Base-by-base conservation (phyloP, 2,888 invertebrate species). In the Oscheius sp. region DNA sequence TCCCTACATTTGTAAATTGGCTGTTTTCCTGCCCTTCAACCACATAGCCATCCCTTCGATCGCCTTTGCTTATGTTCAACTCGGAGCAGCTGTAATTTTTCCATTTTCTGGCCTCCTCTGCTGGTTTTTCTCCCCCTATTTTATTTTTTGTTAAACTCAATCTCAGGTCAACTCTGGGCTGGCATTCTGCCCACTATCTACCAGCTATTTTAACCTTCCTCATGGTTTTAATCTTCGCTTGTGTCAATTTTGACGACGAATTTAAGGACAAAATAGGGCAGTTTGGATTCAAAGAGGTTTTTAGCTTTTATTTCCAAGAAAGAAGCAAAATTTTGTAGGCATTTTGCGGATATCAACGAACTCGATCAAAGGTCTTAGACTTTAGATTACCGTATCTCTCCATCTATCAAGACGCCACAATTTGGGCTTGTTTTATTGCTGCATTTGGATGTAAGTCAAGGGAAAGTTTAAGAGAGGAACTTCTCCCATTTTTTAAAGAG, bases 311-410 rank as follows among this genome's bases (percentile, higher is more conserved):
- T 25, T 8, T 10, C 39, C 10, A 23, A 8, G n/a, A n/a, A n/a
- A n/a, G n/a, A n/a, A n/a, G n/a, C n/a, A n/a, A 58, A 6, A 15
- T 58, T 39, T 29, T 67, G 53, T 50, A 77, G 76, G 76, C 76
- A 3, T 69, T 77, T 65, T 77, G 72, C 42, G 65, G 68, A 48
- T 77, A 77, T 42, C 74, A 77, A 39, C 46, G 76, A 20, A 70
- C 74, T 0, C 73, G 76, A 57, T 79, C 79, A 12, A 70, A 71
- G 15, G 73, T 68, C 4, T 72, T 79, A 34, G 71, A 73, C 33
- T 71, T 78, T 33, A 72, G 72, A 8, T 73, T 79, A n/a, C 79
- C 79, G 8, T 79, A 78, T 42, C 53, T 79, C 0, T 79, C 79
- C 20, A 79, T 79, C 39, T 79, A 79, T 45, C 79, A 79, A 61